A percentile compares a stretch with the other conserved stretches of the same genome.
These are phyloP conservation scores for Cheilosia urbana DNA, from an alignment of 2,888 invertebrate species.

Conservation along the genomic window DNA sequence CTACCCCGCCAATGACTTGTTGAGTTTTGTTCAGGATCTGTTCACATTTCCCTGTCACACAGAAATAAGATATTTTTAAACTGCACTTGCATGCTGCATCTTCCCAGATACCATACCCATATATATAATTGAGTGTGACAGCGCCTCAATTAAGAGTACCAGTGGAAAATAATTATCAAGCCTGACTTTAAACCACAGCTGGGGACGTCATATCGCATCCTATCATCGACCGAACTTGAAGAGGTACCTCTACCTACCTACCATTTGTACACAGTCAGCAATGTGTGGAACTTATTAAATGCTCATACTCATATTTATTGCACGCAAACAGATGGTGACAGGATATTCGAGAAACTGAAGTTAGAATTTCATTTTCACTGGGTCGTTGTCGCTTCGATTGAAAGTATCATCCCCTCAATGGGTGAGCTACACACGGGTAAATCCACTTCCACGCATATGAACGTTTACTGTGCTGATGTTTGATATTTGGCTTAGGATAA, in stretches of 20 bases:
- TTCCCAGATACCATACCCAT: background rate
- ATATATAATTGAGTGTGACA: background rate
- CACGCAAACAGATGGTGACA: constrained; percentile 3
- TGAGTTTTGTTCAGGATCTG: constrained; percentile 29
- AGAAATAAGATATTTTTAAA: constrained; percentile 56
- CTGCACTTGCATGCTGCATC: background rate
- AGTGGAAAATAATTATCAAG: constrained; percentile 9
- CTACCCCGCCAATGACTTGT: constrained; percentile 55
- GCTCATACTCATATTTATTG: background rate
- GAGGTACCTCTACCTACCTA: background rate
- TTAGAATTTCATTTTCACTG: constrained; percentile 1
- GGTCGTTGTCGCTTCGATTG: constrained; percentile 1
- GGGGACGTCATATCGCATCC: background rate
- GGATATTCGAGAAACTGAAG: background rate
- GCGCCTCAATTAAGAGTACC: background rate
- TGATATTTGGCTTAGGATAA: background rate
- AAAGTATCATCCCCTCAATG: constrained; percentile 24
- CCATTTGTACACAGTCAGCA: background rate
- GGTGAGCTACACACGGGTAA: constrained; percentile 1
- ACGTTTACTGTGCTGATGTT: background rate
- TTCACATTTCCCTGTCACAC: constrained; percentile 14
- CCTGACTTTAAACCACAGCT: constrained; percentile 4
- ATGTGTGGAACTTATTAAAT: background rate
- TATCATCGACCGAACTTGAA: background rate
- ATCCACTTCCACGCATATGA: constrained; percentile 7